These are phyloP conservation scores for Allolobophora icterica DNA, from an alignment of 2,888 invertebrate species.

Conservation along the genomic window DNA sequence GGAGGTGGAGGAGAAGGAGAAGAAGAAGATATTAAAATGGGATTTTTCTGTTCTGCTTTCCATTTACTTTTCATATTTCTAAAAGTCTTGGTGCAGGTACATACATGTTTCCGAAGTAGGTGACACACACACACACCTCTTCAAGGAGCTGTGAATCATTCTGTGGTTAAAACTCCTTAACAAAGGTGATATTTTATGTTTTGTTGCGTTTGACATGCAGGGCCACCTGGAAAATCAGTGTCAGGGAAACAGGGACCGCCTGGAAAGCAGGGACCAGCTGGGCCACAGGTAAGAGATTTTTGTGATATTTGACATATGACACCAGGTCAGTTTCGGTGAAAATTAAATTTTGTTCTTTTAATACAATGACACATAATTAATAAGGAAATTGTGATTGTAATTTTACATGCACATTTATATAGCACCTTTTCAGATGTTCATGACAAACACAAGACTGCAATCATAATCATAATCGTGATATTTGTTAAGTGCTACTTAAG, in stretches of 20 bases:
- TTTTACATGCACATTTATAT: background rate
- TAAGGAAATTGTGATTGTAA: background rate
- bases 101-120: too few relatives aligned
- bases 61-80: too few relatives aligned
- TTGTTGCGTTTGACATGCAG: background rate
- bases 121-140: too few relatives aligned
- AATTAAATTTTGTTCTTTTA: background rate
- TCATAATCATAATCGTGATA: too few relatives aligned
- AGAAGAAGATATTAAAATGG: too few relatives aligned
- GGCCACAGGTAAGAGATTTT: background rate
- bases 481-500: too few relatives aligned
- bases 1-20: too few relatives aligned
- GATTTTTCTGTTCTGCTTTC: too few relatives aligned
- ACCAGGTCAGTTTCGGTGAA: background rate
- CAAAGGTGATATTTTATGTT: background rate
- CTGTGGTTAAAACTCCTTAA: too few relatives aligned
- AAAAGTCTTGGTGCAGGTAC: too few relatives aligned
- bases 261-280: background rate
- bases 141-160: too few relatives aligned
- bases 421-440: background rate
- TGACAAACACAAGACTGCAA: too few relatives aligned
- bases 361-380: background rate
- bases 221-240: conserved; percentile 20
- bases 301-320: background rate
- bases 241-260: background rate